Evolutionary conservation across 2,888 invertebrate species (phyloP).

Genomic region (Orthosia gracilis): DNA sequence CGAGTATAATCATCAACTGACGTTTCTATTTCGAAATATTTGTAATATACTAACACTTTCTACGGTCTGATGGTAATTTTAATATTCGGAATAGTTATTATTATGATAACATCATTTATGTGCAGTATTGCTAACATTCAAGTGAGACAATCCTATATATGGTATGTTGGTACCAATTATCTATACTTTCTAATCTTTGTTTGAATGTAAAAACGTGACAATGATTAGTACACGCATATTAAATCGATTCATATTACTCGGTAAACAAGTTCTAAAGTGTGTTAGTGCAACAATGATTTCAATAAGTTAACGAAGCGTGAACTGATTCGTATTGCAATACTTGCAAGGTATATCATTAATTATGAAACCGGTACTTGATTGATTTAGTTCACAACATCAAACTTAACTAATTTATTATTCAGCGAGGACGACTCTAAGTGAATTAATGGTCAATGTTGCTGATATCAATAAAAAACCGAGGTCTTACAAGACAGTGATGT

Average conservation of each 20-base stretch:
- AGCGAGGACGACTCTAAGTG: constrained; percentile 21
- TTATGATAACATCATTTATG: constrained; percentile 78
- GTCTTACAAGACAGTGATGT: constrained; percentile 72
- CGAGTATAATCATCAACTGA: constrained; percentile 43
- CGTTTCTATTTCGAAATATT: constrained; percentile 60
- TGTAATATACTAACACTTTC: constrained; percentile 68
- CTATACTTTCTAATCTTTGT: constrained; percentile 85
- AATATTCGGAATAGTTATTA: constrained; percentile 76
- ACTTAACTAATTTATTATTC: constrained; percentile 40
- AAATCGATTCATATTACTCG: constrained; percentile 66
- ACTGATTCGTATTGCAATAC: constrained; percentile 72
- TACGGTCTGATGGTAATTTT: constrained; percentile 78
- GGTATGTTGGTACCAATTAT: constrained; percentile 72
- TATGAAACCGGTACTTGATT: constrained; percentile 70
- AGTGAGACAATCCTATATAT: constrained; percentile 55
- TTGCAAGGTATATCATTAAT: constrained; percentile 68
- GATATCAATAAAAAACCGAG: constrained; percentile 59
- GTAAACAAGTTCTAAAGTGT: constrained; percentile 69
- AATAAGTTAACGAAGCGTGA: constrained; percentile 74
- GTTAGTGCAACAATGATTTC: constrained; percentile 72
- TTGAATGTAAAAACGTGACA: constrained; percentile 78
- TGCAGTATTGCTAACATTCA: constrained; percentile 74
- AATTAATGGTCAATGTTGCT: constrained; percentile 46
- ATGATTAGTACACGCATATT: constrained; percentile 67
- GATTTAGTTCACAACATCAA: constrained; percentile 70